Percentiles rank a stretch among this genome's conserved stretches.
These are phyloP conservation scores for Cataglyphis albicans DNA, from an alignment of 2,888 invertebrate species.

Conservation along the genomic window DNA sequence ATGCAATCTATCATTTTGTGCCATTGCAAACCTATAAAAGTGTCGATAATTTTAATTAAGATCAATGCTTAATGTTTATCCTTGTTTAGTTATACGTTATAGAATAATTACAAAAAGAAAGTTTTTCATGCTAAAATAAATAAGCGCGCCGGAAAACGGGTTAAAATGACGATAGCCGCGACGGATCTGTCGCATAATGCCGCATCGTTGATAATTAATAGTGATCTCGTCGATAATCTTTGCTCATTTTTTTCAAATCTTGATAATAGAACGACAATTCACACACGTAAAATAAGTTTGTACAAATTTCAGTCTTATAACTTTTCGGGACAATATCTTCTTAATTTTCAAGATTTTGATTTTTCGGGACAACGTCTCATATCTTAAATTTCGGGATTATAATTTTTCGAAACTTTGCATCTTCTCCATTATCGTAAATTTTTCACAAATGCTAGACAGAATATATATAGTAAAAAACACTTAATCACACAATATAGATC, in stretches of 20 bases:
- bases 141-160: not conserved
- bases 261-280: conserved; percentile 42
- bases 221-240: conserved; percentile 79
- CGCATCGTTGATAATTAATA: conserved; percentile 51
- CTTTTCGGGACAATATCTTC: not conserved
- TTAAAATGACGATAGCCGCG: not conserved
- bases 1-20: conserved; percentile 58
- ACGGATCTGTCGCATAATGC: conserved; percentile 11
- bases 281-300: conserved; percentile 36
- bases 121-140: not conserved
- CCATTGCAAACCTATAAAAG: conserved; percentile 56
- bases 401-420: not conserved
- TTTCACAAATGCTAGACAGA: not conserved
- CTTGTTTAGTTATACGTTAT: conserved; percentile 6
- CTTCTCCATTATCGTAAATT: not conserved
- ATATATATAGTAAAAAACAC: conserved; percentile 15
- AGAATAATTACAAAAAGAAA: not conserved
- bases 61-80: conserved; percentile 10
- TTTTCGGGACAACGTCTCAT: not conserved
- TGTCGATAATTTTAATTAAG: not conserved
- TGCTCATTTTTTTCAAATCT: conserved; percentile 49
- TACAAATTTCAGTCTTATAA: not conserved
- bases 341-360: not conserved
- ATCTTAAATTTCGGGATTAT: not conserved
- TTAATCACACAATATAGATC: conserved; percentile 13